These are phyloP conservation scores for Coptotermes formosanus DNA, from an alignment of 1,140 invertebrate species.

Conservation along the genomic window DNA sequence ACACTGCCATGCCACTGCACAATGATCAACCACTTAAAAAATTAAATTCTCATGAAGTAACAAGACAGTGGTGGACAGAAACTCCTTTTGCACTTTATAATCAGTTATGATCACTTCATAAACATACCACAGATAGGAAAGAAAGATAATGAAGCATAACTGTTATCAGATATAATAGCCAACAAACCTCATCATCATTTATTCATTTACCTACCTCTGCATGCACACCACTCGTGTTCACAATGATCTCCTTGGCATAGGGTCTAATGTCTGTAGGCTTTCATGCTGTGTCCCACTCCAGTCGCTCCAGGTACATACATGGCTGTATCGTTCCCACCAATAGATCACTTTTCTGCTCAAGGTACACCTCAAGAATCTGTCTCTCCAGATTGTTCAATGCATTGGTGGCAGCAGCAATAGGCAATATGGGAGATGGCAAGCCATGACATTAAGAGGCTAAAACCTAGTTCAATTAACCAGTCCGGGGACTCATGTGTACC, in stretches of 20 bases:
- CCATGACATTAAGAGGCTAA: slow-evolving; percentile 46
- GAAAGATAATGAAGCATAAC: too few relatives aligned
- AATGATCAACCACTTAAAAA: too few relatives aligned
- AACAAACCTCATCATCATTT: slow-evolving; percentile 26
- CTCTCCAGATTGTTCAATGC: slow-evolving; percentile 65
- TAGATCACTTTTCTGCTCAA: slow-evolving; percentile 91
- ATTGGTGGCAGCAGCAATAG: slow-evolving; percentile 56
- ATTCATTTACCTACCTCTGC: slow-evolving; percentile 68
- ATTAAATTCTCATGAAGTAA: too few relatives aligned
- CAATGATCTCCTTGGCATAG: slow-evolving; percentile 90
- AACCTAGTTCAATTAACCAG: too few relatives aligned
- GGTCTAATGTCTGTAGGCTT: slow-evolving; percentile 75
- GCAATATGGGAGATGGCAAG: slow-evolving; percentile 67
- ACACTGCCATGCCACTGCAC: too few relatives aligned
- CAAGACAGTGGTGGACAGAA: too few relatives aligned
- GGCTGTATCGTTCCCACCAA: slow-evolving; percentile 91
- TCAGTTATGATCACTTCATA: too few relatives aligned
- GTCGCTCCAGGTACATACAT: slow-evolving; percentile 88
- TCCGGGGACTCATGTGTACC: too few relatives aligned
- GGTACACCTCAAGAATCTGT: slow-evolving; percentile 76
- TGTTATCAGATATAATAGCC: slow-evolving; percentile 16
- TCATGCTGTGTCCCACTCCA: slow-evolving; percentile 79
- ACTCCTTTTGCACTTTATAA: too few relatives aligned
- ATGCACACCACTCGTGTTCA: slow-evolving; percentile 89
- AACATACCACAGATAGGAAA: too few relatives aligned